phyloP scores from a whole-genome alignment of 2,113 vertebrate species.

The Struthio camelus region DNA sequence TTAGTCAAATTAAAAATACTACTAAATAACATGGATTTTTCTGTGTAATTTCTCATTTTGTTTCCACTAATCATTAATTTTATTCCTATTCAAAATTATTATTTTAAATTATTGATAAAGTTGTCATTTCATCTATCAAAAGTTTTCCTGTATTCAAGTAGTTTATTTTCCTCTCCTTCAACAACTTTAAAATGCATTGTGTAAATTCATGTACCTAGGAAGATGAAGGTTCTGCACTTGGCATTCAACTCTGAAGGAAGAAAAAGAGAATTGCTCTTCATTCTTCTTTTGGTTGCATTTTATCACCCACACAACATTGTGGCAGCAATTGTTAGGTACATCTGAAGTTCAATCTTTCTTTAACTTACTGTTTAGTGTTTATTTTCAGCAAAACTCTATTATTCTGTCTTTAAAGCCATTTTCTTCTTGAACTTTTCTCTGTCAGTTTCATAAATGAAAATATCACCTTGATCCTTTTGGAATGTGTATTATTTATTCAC shows the following conservation, averaged over 20 bases:
- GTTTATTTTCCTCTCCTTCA: not conserved
- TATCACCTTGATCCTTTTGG: not conserved
- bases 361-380: not conserved
- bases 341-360: not conserved
- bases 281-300: not conserved
- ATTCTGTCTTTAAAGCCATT: not conserved
- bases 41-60: not conserved
- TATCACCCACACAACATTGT: not conserved
- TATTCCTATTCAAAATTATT: not conserved
- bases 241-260: not conserved
- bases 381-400: not conserved
- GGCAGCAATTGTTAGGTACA: not conserved
- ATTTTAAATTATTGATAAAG: not conserved
- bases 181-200: not conserved
- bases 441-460: not conserved
- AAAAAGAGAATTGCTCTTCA: not conserved
- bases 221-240: not conserved
- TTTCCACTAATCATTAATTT: not conserved
- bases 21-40: not conserved
- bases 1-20: not conserved
- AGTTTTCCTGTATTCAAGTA: not conserved
- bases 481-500: not conserved
- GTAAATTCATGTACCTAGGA: not conserved
- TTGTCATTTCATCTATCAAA: not conserved
- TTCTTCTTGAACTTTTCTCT: conserved; percentile 19